Evolutionary conservation across 2,113 vertebrate species (phyloP).

Genomic region (Chitala chitala): DNA sequence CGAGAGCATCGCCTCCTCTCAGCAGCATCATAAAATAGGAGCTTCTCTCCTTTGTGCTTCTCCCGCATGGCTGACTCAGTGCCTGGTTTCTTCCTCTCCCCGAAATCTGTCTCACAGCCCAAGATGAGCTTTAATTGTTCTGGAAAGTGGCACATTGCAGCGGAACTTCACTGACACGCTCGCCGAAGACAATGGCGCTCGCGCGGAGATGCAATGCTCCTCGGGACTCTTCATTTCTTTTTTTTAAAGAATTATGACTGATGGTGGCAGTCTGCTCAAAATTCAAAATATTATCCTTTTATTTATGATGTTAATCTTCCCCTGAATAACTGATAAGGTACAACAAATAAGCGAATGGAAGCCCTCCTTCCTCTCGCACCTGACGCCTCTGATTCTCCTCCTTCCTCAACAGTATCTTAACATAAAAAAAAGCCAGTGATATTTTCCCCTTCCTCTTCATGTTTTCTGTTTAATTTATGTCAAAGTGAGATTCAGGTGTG

Average conservation of each 20-base stretch:
- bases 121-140: slow-evolving; percentile 8
- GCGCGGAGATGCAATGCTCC: not conserved
- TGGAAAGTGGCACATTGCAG: not conserved
- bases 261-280: slow-evolving; percentile 17
- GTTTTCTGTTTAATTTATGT: slow-evolving; percentile 6
- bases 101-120: not conserved
- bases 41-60: not conserved
- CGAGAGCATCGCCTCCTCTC: not conserved
- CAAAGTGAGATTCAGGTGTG: not conserved
- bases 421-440: slow-evolving; percentile 4
- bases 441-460: not conserved
- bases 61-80: not conserved
- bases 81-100: not conserved
- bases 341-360: slow-evolving; percentile 33
- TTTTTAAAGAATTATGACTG: not conserved
- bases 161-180: not conserved
- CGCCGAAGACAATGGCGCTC: not conserved
- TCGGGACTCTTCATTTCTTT: not conserved
- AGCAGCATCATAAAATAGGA: not conserved
- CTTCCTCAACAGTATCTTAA: slow-evolving; percentile 18
- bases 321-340: slow-evolving; percentile 29
- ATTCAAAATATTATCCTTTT: slow-evolving; percentile 28
- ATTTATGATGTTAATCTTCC: slow-evolving; percentile 32
- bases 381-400: slow-evolving; percentile 41
- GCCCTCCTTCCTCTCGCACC: slow-evolving; percentile 27